These are phyloP conservation scores for Pluvialis apricaria DNA, from an alignment of 2,113 vertebrate genomes.

Conservation along the genomic window DNA sequence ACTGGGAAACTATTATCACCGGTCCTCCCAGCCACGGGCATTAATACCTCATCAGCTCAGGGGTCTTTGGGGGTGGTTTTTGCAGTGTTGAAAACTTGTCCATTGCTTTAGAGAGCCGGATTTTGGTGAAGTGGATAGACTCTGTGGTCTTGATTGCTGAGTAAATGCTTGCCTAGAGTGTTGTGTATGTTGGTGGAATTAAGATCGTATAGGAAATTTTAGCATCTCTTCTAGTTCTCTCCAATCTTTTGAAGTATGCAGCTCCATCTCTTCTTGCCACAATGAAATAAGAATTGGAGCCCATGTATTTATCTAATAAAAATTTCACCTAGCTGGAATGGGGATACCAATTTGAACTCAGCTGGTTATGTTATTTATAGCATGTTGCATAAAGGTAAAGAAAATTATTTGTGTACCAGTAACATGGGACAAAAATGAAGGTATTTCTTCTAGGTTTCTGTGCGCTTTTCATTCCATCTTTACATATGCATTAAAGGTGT, in stretches of 20 bases:
- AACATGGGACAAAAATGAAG: neutral
- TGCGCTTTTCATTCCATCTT: neutral
- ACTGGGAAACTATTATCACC: neutral
- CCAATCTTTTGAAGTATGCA: neutral
- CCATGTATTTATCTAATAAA: neutral
- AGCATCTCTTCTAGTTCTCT: neutral
- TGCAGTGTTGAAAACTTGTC: neutral
- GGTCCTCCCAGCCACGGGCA: neutral
- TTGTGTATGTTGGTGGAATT: neutral
- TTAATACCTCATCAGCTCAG: neutral
- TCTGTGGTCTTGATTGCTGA: neutral
- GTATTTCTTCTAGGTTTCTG: neutral
- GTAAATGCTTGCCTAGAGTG: accelerated
- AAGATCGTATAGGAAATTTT: neutral
- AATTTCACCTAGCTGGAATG: neutral
- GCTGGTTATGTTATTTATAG: neutral
- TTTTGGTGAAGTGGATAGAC: neutral
- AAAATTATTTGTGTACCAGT: neutral
- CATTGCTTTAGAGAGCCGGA: neutral
- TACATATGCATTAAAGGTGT: neutral
- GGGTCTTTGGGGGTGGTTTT: neutral
- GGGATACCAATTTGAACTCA: neutral
- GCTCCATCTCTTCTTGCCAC: neutral
- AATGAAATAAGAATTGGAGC: neutral
- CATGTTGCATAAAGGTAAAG: neutral